phyloP scores from a whole-genome alignment of 2,888 invertebrate genomes.

The Hanleya hanleyi region DNA sequence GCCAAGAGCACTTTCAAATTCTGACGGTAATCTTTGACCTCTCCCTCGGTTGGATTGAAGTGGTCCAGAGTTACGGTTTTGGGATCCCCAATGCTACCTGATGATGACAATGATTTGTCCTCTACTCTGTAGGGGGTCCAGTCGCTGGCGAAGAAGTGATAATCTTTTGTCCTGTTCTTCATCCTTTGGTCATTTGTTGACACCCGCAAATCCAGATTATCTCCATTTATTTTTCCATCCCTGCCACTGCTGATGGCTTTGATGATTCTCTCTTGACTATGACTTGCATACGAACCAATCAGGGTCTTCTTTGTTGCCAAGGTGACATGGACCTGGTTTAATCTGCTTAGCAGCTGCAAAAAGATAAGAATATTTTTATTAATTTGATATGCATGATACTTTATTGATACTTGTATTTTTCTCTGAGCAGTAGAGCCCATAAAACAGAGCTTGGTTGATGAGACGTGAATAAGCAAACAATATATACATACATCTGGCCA shows the following conservation, averaged over 20 bases:
- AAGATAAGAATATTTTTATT: too few species aligned
- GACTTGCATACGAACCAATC: too few species aligned
- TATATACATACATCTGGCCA: too few species aligned
- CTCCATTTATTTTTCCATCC: conserved; percentile 35
- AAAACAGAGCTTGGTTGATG: too few species aligned
- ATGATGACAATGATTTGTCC: neutral
- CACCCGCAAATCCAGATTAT: conserved; percentile 33
- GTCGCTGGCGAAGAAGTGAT: conserved; percentile 28
- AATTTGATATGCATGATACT: too few species aligned
- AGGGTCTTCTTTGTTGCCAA: too few species aligned
- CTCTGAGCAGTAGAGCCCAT: too few species aligned
- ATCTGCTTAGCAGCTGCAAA: too few species aligned
- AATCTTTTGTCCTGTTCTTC: conserved; percentile 24
- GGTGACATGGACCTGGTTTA: too few species aligned
- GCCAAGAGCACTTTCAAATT: conserved; percentile 6
- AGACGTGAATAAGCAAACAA: too few species aligned
- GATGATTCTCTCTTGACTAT: too few species aligned
- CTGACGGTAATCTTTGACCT: neutral
- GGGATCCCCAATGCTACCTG: neutral
- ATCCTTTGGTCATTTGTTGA: conserved; percentile 30
- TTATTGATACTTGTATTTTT: too few species aligned
- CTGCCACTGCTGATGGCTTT: conserved; percentile 8
- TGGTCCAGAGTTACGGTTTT: neutral
- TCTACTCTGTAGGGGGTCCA: conserved; percentile 15
- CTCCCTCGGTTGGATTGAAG: conserved; percentile 6